These are phyloP conservation scores for Phylloscopus trochilus DNA, from an alignment of 2,113 vertebrate genomes.

Conservation along the genomic window DNA sequence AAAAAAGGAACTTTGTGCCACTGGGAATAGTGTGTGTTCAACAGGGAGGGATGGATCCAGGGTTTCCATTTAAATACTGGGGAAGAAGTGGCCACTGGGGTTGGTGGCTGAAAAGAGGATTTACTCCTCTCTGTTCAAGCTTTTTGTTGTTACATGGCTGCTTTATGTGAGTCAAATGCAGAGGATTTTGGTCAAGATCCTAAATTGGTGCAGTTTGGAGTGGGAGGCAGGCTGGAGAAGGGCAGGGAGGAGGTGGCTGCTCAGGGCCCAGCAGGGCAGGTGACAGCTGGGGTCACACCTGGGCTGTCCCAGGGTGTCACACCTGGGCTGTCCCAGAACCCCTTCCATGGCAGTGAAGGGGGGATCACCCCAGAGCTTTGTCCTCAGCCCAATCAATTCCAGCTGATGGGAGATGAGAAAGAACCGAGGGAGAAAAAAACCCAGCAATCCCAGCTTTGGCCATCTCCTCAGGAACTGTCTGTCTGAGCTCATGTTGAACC, in stretches of 20 bases:
- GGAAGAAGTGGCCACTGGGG: not conserved
- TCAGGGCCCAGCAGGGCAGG: too few relatives aligned
- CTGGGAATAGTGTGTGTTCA: not conserved
- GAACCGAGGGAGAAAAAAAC: not conserved
- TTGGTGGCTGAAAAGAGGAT: not conserved
- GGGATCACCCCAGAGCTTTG: not conserved
- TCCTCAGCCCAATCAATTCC: not conserved
- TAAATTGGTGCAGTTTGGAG: not conserved
- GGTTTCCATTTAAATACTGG: not conserved
- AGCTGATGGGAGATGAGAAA: not conserved
- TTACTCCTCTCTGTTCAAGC: not conserved
- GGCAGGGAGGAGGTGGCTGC: not conserved
- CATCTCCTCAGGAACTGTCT: not conserved
- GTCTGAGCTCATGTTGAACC: slow-evolving; percentile 42
- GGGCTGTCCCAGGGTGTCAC: not conserved
- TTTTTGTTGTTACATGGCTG: not conserved
- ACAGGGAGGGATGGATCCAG: not conserved
- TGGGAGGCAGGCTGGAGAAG: not conserved
- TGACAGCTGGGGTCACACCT: not conserved
- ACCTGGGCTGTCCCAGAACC: rapidly evolving
- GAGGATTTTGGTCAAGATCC: not conserved
- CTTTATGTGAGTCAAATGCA: not conserved
- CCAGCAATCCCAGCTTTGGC: not conserved
- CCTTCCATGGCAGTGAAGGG: rapidly evolving
- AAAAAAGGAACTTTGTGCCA: not conserved